A percentile compares a stretch with the other conserved stretches of the same genome.
These are phyloP conservation scores for Nettapus auritus DNA, from an alignment of 2,113 vertebrate species.

Conservation along the genomic window DNA sequence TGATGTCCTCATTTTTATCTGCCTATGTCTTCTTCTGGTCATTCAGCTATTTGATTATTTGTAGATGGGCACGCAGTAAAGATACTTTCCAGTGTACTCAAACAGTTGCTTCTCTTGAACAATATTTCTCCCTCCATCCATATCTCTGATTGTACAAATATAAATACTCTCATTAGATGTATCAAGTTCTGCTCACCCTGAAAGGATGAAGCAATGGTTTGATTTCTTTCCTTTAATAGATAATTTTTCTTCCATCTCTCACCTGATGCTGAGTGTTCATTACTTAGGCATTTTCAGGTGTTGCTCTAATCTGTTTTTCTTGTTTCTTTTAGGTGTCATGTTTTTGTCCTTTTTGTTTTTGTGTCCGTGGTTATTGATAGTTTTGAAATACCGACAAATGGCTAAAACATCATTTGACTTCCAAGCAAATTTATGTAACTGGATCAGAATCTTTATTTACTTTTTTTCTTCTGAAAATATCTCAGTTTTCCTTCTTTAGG, in stretches of 20 bases:
- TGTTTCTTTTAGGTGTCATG: neutral
- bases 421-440: neutral
- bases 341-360: neutral
- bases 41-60: neutral
- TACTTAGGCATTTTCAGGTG: neutral
- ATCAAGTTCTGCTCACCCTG: neutral
- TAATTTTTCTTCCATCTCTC: neutral
- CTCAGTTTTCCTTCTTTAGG: neutral
- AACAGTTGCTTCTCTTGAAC: neutral
- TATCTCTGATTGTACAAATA: neutral
- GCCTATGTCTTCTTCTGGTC: neutral
- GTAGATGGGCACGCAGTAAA: neutral
- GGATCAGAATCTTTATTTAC: neutral
- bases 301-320: neutral
- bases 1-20: neutral
- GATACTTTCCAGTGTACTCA: neutral
- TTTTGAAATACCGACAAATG: neutral
- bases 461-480: neutral
- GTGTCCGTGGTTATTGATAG: accelerated
- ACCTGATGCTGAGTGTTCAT: neutral
- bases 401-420: neutral
- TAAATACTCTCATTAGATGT: neutral
- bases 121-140: neutral
- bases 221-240: neutral
- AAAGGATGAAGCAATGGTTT: neutral